Base-by-base conservation (phyloP, 2,888 invertebrate genomes). In the Nematopogon swammerdamellus region DNA sequence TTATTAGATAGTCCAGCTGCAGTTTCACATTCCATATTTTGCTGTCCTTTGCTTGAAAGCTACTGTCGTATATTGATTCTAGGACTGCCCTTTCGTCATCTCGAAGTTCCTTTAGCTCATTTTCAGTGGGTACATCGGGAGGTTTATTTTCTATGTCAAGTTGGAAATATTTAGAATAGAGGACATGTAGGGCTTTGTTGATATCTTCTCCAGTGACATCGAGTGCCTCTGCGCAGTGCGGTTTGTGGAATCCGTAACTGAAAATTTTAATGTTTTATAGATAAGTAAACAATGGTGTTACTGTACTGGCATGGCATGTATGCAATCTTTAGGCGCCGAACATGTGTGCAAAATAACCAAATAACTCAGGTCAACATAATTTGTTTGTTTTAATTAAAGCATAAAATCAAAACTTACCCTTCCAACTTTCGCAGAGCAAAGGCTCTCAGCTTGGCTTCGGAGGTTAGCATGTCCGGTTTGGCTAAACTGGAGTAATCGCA, bases 181-280 rank as follows among this genome's bases (percentile, higher is more conserved):
- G 72, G 54, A 89, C 66, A 64, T 86, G 83, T 55, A 91, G 66
- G 1, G 91, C 86, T 57, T 84, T 84, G 45, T 90, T 90, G n/a
- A 88, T 80, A 63, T 86, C 83, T 53, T 85, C 86, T 2, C 82
- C 76, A 25, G 87, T 85, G 54, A 84, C 72, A 54, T 85, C 79
- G 55, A 91, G 79, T 6, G 90, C 91, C 73, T 92, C 91, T 36
- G 82, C 61, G 64, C 91, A 91, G 63, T 92, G 92, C 2, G 79
- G 72, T 59, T 82, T 81, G 55, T 89, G 86, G 61, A 91, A 92
- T 53, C 91, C 89, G 63, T 87, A 90, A 61, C 86, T 86, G 66
- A 56, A 81, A 73, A 54, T 50, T 50, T 45, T 48, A 49, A 51
- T 48, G 46, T 44, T 49, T 48, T 43, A 46, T 29, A 46, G 48